Conservation (phyloP, 2,113 vertebrate species). For the Dolichallabes microphthalmus region DNA sequence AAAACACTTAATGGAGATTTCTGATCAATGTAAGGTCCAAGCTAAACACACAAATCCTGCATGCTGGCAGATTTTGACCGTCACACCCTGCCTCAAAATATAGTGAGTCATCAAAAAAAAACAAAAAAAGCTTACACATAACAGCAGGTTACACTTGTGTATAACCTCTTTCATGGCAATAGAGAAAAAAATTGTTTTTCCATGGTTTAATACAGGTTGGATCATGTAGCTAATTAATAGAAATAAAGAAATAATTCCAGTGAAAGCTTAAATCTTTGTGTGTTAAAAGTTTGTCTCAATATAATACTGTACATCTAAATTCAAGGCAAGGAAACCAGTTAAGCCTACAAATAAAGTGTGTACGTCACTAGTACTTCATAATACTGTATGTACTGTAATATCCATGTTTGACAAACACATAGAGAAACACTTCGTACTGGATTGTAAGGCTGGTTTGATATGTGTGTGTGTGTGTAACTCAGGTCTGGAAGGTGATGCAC, state of each 20-base stretch:
- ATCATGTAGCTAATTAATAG: not conserved
- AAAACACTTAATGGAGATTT: not conserved
- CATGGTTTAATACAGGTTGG: not conserved
- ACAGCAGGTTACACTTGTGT: not conserved
- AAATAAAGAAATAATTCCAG: not conserved
- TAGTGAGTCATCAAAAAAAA: not conserved
- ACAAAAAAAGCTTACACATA: not conserved
- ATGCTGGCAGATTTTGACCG: not conserved
- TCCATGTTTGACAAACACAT: not conserved
- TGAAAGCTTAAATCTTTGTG: not conserved
- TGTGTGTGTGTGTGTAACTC: not conserved
- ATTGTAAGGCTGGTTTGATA: not conserved
- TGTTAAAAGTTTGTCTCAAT: too few species aligned
- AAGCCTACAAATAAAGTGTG: not conserved
- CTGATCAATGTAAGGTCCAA: not conserved
- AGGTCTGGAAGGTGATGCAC: slow-evolving; percentile 6
- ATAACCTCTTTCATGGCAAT: not conserved
- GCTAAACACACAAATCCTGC: not conserved
- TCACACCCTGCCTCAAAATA: not conserved
- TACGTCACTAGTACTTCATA: too few species aligned
- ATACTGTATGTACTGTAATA: not conserved
- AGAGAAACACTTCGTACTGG: not conserved
- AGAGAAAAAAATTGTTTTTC: not conserved
- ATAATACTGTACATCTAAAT: not conserved
- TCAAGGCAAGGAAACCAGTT: not conserved